These are phyloP conservation scores for Chrysomela aeneicollis DNA, from an alignment of 2,888 invertebrate species.

Conservation along the genomic window DNA sequence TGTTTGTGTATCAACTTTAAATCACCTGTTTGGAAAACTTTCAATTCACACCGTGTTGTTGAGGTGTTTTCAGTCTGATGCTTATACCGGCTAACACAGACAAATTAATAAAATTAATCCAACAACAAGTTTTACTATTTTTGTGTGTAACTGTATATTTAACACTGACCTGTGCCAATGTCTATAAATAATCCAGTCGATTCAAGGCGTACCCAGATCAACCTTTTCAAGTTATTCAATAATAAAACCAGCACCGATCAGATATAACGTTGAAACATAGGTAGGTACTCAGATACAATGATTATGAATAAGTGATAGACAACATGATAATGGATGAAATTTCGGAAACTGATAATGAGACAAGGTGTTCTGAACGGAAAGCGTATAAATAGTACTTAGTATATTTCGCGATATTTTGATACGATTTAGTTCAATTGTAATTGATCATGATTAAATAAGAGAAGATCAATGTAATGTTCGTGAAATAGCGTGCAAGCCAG, in stretches of 20 bases:
- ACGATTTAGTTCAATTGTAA: too few relatives aligned
- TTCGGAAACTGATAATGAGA: not conserved
- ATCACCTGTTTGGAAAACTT: too few relatives aligned
- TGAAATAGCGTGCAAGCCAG: too few relatives aligned
- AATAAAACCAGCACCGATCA: not conserved
- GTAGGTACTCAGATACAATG: not conserved
- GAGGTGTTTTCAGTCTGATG: not conserved
- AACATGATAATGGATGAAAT: not conserved
- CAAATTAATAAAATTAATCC: slow-evolving; percentile 1
- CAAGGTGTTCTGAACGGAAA: not conserved
- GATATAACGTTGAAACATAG: not conserved
- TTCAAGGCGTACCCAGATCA: slow-evolving; percentile 1
- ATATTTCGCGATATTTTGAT: too few relatives aligned
- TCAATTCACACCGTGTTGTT: too few relatives aligned
- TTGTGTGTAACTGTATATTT: slow-evolving; percentile 27
- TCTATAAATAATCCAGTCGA: slow-evolving; percentile 42
- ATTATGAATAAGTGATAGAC: not conserved
- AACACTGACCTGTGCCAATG: slow-evolving; percentile 41
- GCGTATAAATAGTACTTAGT: not conserved
- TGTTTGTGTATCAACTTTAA: too few relatives aligned
- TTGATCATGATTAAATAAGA: too few relatives aligned
- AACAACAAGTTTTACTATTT: slow-evolving; percentile 1
- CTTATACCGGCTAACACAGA: not conserved
- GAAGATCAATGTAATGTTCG: too few relatives aligned
- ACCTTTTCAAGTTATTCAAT: slow-evolving; percentile 1